Conservation (phyloP, 2,113 vertebrate species). For the rat (Rattus norvegicus) region DNA sequence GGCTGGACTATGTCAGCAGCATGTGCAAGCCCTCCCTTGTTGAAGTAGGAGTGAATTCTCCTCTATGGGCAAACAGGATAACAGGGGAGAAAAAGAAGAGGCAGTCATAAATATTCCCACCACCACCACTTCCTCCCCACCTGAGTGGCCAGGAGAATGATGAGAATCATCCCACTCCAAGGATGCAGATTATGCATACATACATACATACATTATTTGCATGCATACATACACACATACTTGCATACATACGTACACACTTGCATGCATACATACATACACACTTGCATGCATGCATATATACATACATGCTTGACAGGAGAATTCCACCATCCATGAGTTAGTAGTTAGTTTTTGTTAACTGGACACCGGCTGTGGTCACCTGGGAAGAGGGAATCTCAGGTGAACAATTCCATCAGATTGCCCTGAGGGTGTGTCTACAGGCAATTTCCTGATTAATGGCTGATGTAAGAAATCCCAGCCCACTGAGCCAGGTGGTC, state of each 20-base stretch:
- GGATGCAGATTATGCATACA: too few relatives aligned
- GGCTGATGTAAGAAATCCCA: background rate
- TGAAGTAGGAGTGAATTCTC: conserved; percentile 70
- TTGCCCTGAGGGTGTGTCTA: background rate
- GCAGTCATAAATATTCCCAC: background rate
- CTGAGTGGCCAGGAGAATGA: background rate
- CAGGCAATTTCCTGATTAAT: background rate
- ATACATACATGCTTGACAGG: background rate
- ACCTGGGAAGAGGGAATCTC: background rate
- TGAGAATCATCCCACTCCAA: background rate
- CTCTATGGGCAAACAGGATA: background rate
- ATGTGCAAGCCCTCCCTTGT: conserved; percentile 63
- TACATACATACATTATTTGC: background rate
- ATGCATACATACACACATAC: too few relatives aligned
- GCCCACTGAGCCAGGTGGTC: background rate
- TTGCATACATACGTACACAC: background rate
- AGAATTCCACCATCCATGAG: background rate
- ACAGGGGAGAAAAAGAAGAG: background rate
- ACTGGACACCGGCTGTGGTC: background rate
- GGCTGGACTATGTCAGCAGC: conserved; percentile 44
- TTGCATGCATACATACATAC: too few relatives aligned
- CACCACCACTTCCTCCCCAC: background rate
- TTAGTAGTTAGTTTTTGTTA: background rate
- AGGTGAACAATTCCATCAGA: background rate
- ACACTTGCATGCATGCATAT: background rate